These are phyloP conservation scores for Phlogophora meticulosa DNA, from an alignment of 2,888 invertebrate species.

Conservation along the genomic window DNA sequence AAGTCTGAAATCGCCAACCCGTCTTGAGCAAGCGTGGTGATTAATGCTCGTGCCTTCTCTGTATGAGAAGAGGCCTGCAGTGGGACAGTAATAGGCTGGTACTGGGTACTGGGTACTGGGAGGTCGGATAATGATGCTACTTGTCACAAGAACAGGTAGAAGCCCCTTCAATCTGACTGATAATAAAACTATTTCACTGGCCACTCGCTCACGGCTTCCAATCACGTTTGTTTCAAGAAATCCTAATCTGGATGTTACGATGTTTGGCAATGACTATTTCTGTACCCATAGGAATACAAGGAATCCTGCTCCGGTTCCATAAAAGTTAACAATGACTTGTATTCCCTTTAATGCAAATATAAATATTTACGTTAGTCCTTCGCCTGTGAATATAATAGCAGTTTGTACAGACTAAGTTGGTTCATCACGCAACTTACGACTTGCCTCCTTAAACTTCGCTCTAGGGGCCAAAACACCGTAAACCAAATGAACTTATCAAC, in stretches of 20 bases:
- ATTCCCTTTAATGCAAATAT: slow-evolving; percentile 3
- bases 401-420: neutral
- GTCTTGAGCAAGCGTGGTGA: no score
- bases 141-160: no score
- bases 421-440: slow-evolving; percentile 1
- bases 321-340: slow-evolving; percentile 29
- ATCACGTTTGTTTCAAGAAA: slow-evolving; percentile 22
- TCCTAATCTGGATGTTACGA: slow-evolving; percentile 5
- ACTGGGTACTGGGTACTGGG: no score
- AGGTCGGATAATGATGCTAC: no score
- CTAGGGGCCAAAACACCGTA: slow-evolving; percentile 66
- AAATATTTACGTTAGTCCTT: neutral
- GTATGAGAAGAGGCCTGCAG: no score
- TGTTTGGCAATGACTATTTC: slow-evolving; percentile 34
- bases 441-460: slow-evolving; percentile 30
- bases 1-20: no score
- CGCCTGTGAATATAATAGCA: neutral
- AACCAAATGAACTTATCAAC: slow-evolving; percentile 79
- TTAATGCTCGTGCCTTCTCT: no score
- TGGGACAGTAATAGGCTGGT: no score
- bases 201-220: neutral
- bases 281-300: neutral
- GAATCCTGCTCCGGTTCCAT: slow-evolving; percentile 13
- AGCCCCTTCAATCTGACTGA: neutral
- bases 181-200: neutral